Percentiles rank a stretch among this genome's conserved stretches.
phyloP scores from a whole-genome alignment of 2,888 invertebrate genomes.

The Plagiodera versicolora region DNA sequence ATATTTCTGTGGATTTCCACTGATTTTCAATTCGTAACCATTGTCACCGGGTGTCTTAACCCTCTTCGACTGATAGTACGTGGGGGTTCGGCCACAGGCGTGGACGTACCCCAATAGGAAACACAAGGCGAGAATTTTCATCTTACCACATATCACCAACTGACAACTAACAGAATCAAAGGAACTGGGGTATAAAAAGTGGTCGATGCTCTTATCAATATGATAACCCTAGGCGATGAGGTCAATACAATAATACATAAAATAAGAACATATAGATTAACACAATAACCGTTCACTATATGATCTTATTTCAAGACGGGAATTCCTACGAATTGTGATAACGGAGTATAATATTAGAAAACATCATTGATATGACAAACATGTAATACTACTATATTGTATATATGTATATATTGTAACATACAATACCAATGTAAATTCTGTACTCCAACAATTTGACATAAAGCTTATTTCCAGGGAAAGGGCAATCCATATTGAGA shows the following conservation, averaged over 20 bases:
- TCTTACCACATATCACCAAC: neutral
- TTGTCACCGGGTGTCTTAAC: conserved; percentile 78
- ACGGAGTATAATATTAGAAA: no score
- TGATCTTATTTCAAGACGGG: no score
- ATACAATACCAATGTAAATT: no score
- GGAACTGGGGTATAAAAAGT: neutral
- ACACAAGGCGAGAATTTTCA: neutral
- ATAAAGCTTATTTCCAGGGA: no score
- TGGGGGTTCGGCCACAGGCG: conserved; percentile 51
- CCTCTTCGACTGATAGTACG: conserved; percentile 53
- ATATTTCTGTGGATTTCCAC: conserved; percentile 79
- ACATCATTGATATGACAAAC: no score
- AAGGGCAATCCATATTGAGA: no score
- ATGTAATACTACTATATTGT: no score
- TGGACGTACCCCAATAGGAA: conserved; percentile 16
- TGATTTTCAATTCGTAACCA: conserved; percentile 80
- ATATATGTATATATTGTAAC: no score
- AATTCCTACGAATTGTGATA: no score
- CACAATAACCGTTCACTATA: no score
- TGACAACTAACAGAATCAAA: neutral
- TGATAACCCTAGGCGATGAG: neutral
- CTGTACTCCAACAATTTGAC: no score
- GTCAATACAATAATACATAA: neutral
- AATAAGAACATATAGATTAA: no score
- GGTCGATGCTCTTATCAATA: neutral